Percentiles rank a stretch among this genome's conserved stretches.
Conservation (phyloP, 1,140 invertebrate genomes). For the Prorops nasuta region DNA sequence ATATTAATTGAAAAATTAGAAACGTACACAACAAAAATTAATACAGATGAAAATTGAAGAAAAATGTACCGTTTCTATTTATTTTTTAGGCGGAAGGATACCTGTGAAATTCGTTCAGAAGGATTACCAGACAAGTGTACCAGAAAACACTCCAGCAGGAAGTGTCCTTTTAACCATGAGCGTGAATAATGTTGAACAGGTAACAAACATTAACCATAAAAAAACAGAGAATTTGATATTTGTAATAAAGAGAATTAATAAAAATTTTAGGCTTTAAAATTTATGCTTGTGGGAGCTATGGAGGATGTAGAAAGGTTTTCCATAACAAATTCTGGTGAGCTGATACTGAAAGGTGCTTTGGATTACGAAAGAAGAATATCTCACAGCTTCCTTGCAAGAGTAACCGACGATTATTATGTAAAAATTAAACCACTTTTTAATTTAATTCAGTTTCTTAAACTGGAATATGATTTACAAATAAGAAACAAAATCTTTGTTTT, state of each 20-base stretch:
- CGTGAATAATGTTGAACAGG: slow-evolving; percentile 52
- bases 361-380: slow-evolving; percentile 77
- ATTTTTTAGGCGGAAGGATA: slow-evolving; percentile 45
- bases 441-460: not conserved
- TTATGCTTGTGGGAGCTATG: slow-evolving; percentile 66
- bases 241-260: not conserved
- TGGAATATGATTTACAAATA: not conserved
- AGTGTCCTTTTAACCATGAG: slow-evolving; percentile 66
- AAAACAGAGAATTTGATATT: not conserved
- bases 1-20: no score
- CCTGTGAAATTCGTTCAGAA: slow-evolving; percentile 69
- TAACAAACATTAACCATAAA: slow-evolving; percentile 37
- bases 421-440: no score
- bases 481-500: not conserved
- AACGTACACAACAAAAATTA: not conserved
- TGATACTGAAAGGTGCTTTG: slow-evolving; percentile 71
- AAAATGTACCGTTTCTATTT: no score
- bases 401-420: slow-evolving; percentile 78
- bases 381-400: slow-evolving; percentile 78
- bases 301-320: slow-evolving; percentile 69
- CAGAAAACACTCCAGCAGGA: slow-evolving; percentile 74
- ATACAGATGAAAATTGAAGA: not conserved
- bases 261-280: slow-evolving; percentile 58
- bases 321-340: slow-evolving; percentile 75
- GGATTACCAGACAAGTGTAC: slow-evolving; percentile 68